phyloP scores from a whole-genome alignment of 1,140 invertebrate species.

The Physella acuta region DNA sequence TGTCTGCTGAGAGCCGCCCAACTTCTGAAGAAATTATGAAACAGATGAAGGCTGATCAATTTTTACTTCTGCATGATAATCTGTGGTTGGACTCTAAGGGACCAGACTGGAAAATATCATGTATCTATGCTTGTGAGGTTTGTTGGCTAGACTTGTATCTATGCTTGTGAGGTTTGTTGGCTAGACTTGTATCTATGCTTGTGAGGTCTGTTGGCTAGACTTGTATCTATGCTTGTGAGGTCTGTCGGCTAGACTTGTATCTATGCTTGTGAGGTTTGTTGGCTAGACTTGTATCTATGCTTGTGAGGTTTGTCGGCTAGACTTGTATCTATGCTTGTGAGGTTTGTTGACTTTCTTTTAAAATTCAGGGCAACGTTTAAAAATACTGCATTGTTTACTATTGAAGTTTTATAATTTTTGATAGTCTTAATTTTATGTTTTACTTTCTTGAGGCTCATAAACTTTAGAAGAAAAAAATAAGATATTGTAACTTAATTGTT shows the following conservation, averaged over 20 bases:
- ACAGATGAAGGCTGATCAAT: slow-evolving; percentile 18
- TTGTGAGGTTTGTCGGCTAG: neutral
- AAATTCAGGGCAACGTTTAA: too few species aligned
- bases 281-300: neutral
- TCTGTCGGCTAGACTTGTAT: neutral
- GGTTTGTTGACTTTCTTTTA: too few species aligned
- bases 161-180: neutral
- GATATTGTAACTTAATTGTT: too few species aligned
- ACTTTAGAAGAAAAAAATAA: too few species aligned
- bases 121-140: slow-evolving; percentile 24
- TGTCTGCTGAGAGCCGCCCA: neutral
- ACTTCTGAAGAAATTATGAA: slow-evolving; percentile 4
- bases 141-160: too few species aligned
- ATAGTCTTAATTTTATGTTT: too few species aligned
- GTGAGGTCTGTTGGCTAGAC: neutral
- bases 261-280: neutral
- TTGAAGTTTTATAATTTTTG: too few species aligned
- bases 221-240: neutral
- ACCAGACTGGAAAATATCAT: slow-evolving; percentile 3
- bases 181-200: neutral
- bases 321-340: too few species aligned
- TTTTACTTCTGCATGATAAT: slow-evolving; percentile 20
- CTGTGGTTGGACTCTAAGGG: neutral
- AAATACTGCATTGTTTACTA: too few species aligned
- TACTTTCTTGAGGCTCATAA: too few species aligned